Evolutionary conservation across 2,888 invertebrate genomes (phyloP).

Genomic region (Danaus chrysippus): DNA sequence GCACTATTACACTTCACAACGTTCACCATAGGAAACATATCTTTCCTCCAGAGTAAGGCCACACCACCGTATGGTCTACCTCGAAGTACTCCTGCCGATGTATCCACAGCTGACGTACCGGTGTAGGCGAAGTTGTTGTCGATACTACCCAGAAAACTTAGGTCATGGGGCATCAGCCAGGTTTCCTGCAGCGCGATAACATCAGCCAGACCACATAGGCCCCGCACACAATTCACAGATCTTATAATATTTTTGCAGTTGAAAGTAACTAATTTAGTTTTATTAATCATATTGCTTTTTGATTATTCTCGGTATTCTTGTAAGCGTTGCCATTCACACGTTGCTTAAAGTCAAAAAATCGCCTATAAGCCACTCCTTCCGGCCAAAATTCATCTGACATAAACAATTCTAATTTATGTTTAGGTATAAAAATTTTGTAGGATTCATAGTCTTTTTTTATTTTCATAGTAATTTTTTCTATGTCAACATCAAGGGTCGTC

Average conservation of each 20-base stretch:
- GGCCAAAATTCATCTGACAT: too few relatives aligned
- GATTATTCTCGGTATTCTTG: background rate
- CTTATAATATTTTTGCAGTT: slow-evolving; percentile 27
- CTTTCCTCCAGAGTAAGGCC: slow-evolving; percentile 35
- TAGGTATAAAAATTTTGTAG: slow-evolving; percentile 30
- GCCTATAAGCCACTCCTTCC: slow-evolving; percentile 29
- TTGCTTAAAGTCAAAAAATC: slow-evolving; percentile 26
- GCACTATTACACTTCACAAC: slow-evolving; percentile 30
- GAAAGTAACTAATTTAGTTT: slow-evolving; percentile 13
- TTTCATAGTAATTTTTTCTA: slow-evolving; percentile 28
- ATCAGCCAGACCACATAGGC: slow-evolving; percentile 20
- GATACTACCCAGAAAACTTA: slow-evolving; percentile 26
- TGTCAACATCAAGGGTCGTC: slow-evolving; percentile 19
- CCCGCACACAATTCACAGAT: slow-evolving; percentile 23
- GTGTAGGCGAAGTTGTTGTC: slow-evolving; percentile 28
- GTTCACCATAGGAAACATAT: slow-evolving; percentile 27
- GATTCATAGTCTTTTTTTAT: slow-evolving; percentile 17
- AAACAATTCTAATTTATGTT: slow-evolving; percentile 26
- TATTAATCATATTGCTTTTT: background rate
- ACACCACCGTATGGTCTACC: slow-evolving; percentile 35
- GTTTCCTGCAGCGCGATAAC: slow-evolving; percentile 11
- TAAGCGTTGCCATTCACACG: slow-evolving; percentile 1
- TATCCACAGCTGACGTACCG: slow-evolving; percentile 36
- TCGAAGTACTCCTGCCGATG: slow-evolving; percentile 28
- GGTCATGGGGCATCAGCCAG: slow-evolving; percentile 34